phyloP scores from a whole-genome alignment of 2,888 invertebrate genomes.

The Eulithis prunata region DNA sequence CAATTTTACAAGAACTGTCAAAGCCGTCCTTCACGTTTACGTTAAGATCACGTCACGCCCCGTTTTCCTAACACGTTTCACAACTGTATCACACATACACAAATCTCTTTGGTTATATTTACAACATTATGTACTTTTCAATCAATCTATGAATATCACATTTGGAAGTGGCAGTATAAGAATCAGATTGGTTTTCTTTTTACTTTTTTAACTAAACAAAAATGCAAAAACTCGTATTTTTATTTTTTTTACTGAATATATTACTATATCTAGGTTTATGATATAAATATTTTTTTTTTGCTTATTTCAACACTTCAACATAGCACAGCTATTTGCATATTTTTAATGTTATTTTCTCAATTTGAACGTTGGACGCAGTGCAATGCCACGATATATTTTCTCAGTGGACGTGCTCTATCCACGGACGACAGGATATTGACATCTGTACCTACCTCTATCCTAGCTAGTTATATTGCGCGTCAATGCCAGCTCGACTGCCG shows the following conservation, averaged over 20 bases:
- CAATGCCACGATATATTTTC: too few relatives aligned
- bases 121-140: slow-evolving; percentile 55
- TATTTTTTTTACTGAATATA: background rate
- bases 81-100: slow-evolving; percentile 47
- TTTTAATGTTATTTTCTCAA: background rate
- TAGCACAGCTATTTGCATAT: background rate
- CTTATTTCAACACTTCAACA: slow-evolving; percentile 8
- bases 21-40: background rate
- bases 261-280: background rate
- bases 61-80: background rate
- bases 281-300: slow-evolving; percentile 7
- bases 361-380: too few relatives aligned
- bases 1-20: too few relatives aligned
- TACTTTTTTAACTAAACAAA: background rate
- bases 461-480: too few relatives aligned
- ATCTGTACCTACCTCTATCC: too few relatives aligned
- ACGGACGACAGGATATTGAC: too few relatives aligned
- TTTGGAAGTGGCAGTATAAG: slow-evolving; percentile 15
- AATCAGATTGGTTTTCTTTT: slow-evolving; percentile 1
- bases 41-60: slow-evolving; percentile 1
- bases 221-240: too few relatives aligned
- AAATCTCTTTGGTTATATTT: slow-evolving; percentile 77
- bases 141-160: slow-evolving; percentile 41
- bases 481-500: too few relatives aligned
- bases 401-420: too few relatives aligned